Conservation (phyloP, 2,113 vertebrate species). For the Tyrannus savana region DNA sequence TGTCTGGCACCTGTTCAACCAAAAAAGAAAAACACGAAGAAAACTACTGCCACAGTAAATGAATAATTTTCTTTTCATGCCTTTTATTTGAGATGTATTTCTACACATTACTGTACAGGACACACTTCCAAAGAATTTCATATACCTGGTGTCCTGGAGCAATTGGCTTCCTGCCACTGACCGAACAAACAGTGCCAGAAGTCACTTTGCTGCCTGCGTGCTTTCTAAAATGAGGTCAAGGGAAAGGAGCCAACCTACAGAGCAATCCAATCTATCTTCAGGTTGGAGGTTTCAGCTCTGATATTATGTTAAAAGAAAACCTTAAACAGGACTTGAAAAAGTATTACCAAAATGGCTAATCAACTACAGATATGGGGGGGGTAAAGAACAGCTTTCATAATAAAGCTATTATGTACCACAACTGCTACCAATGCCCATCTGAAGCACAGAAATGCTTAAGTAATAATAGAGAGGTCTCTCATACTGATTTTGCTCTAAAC, state of each 20-base stretch:
- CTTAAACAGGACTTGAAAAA: not conserved
- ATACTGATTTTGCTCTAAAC: not conserved
- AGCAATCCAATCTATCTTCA: not conserved
- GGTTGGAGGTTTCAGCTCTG: not conserved
- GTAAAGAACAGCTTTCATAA: not conserved
- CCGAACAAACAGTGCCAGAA: not conserved
- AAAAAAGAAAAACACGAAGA: not conserved
- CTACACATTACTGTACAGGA: not conserved
- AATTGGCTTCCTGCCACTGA: not conserved
- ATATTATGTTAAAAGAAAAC: not conserved
- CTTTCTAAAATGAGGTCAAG: not conserved
- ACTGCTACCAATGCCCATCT: not conserved
- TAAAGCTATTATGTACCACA: not conserved
- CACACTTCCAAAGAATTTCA: not conserved
- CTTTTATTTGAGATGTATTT: not conserved
- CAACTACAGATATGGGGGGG: not conserved
- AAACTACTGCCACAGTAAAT: not conserved
- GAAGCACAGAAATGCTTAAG: not conserved
- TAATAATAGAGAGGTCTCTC: not conserved
- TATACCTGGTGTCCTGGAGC: not conserved
- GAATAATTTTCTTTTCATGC: not conserved
- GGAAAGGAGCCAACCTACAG: not conserved
- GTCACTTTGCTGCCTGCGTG: not conserved
- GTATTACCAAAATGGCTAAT: not conserved
- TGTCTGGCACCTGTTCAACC: not conserved